Percentiles rank a stretch among this genome's conserved stretches.
These are phyloP conservation scores for Polypedilum pembai DNA, from an alignment of 1,140 invertebrate species.

Conservation along the genomic window DNA sequence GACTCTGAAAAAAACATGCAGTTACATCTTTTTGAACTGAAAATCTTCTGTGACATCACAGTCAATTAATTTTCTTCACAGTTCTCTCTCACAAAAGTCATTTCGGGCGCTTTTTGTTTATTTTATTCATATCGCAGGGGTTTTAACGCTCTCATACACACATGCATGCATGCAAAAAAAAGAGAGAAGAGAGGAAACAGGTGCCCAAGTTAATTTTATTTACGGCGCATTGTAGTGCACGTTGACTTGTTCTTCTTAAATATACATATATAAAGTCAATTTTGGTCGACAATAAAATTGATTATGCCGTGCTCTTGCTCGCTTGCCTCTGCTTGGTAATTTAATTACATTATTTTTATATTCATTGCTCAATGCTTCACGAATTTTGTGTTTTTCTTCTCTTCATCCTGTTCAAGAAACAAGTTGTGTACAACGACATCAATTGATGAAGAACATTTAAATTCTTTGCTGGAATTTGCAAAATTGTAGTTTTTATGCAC, in stretches of 20 bases:
- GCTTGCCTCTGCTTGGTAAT: background rate
- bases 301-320: background rate
- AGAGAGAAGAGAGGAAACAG: background rate
- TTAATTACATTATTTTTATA: conserved; percentile 5
- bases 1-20: background rate
- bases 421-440: too few species aligned
- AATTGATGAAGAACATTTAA: too few species aligned
- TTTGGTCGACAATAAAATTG: conserved; percentile 15
- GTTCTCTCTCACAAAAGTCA: background rate
- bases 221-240: background rate
- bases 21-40: background rate
- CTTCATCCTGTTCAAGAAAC: background rate
- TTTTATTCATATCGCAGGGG: too few species aligned
- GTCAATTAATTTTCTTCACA: conserved; percentile 28
- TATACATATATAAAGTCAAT: conserved; percentile 3
- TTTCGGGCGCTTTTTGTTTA: too few species aligned
- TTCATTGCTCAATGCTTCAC: conserved; percentile 11
- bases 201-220: background rate
- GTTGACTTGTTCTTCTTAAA: background rate
- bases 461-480: too few species aligned
- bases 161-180: background rate
- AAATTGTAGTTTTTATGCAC: too few species aligned
- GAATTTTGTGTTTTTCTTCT: background rate
- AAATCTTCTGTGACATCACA: background rate
- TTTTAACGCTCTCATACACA: too few species aligned